phyloP scores from a whole-genome alignment of 2,888 invertebrate species.

The Chymomyza fuscimana region DNA sequence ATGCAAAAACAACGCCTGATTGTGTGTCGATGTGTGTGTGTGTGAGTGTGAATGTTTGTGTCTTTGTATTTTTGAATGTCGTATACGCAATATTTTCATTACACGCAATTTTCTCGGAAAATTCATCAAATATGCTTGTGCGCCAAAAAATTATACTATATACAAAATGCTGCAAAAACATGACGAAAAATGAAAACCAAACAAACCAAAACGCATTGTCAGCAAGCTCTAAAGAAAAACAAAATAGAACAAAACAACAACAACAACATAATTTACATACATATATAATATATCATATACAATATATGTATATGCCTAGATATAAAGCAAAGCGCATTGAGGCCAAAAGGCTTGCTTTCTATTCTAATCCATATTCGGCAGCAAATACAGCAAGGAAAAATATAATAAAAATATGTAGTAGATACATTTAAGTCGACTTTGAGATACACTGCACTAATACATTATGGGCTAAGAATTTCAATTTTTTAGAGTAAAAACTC shows the following conservation, averaged over 20 bases:
- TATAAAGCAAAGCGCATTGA: neutral
- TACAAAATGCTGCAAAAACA: neutral
- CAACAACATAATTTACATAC: slow-evolving; percentile 30
- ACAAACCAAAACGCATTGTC: slow-evolving; percentile 31
- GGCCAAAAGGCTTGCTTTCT: too few species aligned
- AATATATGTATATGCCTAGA: neutral
- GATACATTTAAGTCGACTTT: too few species aligned
- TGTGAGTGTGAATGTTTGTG: neutral
- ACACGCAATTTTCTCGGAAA: slow-evolving; percentile 23
- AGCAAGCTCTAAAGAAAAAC: slow-evolving; percentile 11
- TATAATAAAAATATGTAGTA: too few species aligned
- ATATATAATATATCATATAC: slow-evolving; percentile 7
- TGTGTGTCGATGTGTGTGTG: neutral
- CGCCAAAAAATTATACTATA: slow-evolving; percentile 53
- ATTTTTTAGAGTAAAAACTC: too few species aligned
- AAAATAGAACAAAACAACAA: slow-evolving; percentile 10
- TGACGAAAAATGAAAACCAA: slow-evolving; percentile 31
- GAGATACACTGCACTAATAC: too few species aligned
- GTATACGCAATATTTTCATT: slow-evolving; percentile 6
- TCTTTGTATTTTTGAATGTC: slow-evolving; percentile 1
- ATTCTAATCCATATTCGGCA: too few species aligned
- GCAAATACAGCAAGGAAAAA: too few species aligned
- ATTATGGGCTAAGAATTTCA: too few species aligned
- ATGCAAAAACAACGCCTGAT: neutral
- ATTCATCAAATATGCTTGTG: slow-evolving; percentile 54